A percentile compares a stretch with the other conserved stretches of the same genome.
Evolutionary conservation across 2,113 vertebrate species (phyloP).

Genomic region (Dasyurus viverrinus): DNA sequence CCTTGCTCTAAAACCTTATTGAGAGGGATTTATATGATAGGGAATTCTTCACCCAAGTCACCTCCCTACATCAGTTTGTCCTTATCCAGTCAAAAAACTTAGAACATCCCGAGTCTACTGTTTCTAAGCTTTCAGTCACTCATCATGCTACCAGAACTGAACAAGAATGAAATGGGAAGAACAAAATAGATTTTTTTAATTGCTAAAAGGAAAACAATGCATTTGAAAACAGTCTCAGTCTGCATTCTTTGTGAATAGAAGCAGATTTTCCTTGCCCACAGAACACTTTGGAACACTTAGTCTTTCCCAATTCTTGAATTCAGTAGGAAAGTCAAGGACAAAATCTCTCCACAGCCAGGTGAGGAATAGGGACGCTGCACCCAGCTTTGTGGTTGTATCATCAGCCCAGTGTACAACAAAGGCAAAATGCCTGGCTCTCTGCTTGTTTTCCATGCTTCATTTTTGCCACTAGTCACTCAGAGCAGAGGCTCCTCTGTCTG

Average conservation of each 20-base stretch:
- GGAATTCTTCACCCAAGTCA: neutral
- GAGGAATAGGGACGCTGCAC: neutral
- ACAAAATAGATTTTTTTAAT: neutral
- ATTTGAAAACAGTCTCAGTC: neutral
- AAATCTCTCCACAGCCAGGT: neutral
- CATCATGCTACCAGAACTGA: neutral
- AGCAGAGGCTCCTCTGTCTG: neutral
- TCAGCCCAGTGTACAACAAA: neutral
- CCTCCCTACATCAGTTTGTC: neutral
- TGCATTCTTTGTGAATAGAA: neutral
- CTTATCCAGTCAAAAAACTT: neutral
- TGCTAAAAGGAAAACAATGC: neutral
- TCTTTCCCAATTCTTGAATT: neutral
- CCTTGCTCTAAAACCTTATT: neutral
- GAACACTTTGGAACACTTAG: neutral
- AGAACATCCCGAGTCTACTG: neutral
- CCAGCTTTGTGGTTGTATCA: neutral
- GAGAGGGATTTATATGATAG: neutral
- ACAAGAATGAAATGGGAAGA: neutral
- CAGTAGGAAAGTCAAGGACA: neutral
- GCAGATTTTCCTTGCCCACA: neutral
- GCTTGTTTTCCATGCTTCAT: neutral
- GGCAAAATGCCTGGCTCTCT: neutral
- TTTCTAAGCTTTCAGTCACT: neutral
- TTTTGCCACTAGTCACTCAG: neutral